Evolutionary conservation across 1,140 invertebrate species (phyloP).

Genomic region (Nilaparvata lugens): DNA sequence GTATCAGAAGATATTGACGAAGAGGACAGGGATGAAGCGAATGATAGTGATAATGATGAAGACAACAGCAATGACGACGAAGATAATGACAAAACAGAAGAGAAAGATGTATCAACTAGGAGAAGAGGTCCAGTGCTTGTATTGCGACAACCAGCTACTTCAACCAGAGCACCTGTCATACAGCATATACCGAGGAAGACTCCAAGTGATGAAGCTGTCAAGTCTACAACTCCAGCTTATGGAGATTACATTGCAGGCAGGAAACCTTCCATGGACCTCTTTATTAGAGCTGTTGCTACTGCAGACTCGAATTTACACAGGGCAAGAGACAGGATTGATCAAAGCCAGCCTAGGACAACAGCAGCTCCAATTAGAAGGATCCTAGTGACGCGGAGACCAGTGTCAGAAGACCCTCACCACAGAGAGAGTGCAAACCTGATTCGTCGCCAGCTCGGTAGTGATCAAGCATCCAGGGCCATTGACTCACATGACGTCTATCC

Average conservation of each 20-base stretch:
- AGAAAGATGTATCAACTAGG: conserved; percentile 40
- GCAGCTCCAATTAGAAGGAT: conserved; percentile 35
- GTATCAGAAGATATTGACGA: background rate
- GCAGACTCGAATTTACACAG: conserved; percentile 28
- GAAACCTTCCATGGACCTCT: conserved; percentile 38
- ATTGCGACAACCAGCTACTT: conserved; percentile 10
- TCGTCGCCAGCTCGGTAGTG: conserved; percentile 45
- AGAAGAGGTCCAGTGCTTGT: conserved; percentile 19
- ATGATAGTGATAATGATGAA: background rate
- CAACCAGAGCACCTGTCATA: conserved; percentile 20
- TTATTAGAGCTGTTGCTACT: conserved; percentile 27
- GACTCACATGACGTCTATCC: conserved; percentile 31
- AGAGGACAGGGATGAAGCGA: background rate
- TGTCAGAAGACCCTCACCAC: conserved; percentile 33
- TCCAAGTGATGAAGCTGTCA: background rate
- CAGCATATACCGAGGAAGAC: conserved; percentile 22
- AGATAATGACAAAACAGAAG: conserved; percentile 28
- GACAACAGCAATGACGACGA: background rate
- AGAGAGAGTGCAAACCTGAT: conserved; percentile 41
- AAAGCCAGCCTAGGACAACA: conserved; percentile 28
- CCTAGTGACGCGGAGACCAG: conserved; percentile 37
- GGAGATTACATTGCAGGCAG: conserved; percentile 32
- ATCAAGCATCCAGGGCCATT: conserved; percentile 22
- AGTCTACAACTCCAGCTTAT: conserved; percentile 4
- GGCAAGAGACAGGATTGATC: conserved; percentile 6